Conservation (phyloP, 2,797 vertebrate genomes). For the Microctenopoma lineatum region DNA sequence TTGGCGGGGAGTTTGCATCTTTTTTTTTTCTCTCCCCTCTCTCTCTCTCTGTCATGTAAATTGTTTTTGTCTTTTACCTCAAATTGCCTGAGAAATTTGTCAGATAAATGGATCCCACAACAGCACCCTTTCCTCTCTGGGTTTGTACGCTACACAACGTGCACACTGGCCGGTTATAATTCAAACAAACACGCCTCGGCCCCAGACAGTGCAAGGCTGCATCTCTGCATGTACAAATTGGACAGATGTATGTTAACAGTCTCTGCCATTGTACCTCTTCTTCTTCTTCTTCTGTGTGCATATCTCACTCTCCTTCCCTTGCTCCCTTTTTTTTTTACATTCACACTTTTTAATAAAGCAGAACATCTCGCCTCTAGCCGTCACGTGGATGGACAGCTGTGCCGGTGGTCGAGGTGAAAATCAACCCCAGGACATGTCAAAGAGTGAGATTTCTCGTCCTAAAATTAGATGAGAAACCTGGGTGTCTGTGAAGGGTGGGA, state of each 20-base stretch:
- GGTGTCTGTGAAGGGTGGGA: constrained; percentile 76
- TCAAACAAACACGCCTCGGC: constrained; percentile 73
- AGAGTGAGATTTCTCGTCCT: constrained; percentile 83
- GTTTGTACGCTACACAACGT: constrained; percentile 54
- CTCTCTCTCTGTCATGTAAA: constrained; percentile 77
- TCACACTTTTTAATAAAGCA: constrained; percentile 85
- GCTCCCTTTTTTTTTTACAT: constrained; percentile 52
- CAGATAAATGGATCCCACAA: constrained; percentile 78
- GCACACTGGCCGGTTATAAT: constrained; percentile 65
- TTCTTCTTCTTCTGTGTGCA: constrained; percentile 40
- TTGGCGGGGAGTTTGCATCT: constrained; percentile 78
- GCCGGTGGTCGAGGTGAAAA: constrained; percentile 85
- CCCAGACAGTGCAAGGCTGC: constrained; percentile 36
- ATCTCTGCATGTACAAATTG: constrained; percentile 65
- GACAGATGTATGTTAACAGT: constrained; percentile 68
- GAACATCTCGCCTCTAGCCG: constrained; percentile 79
- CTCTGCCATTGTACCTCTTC: constrained; percentile 35
- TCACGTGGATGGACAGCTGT: constrained; percentile 81
- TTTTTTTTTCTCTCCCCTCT: constrained; percentile 32
- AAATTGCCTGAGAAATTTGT: constrained; percentile 81
- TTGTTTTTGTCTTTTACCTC: constrained; percentile 84
- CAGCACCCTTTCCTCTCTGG: constrained; percentile 61
- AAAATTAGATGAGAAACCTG: constrained; percentile 84
- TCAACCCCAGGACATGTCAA: constrained; percentile 84
- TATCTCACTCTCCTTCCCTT: constrained; percentile 53